Conservation (phyloP, 1,140 invertebrate genomes). For the Drosophila sechellia region DNA sequence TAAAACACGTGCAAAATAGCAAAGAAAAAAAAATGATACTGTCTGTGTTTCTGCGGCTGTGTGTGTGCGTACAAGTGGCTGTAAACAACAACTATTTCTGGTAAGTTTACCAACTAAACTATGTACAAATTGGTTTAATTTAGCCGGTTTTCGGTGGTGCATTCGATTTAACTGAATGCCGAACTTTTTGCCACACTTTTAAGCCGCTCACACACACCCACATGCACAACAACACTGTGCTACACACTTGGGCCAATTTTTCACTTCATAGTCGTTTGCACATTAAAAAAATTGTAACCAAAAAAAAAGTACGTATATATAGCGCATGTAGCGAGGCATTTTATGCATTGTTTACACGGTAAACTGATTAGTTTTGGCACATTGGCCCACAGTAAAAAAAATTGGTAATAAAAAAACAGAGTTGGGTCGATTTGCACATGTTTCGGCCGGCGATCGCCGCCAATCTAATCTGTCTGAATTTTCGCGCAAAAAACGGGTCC, state of each 20-base stretch:
- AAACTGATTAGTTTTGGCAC: conserved; percentile 6
- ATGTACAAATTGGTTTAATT: neutral
- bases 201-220: conserved; percentile 22
- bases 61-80: conserved; percentile 13
- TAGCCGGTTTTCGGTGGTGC: neutral
- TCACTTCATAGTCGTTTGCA: conserved; percentile 3
- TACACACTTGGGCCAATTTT: conserved; percentile 11
- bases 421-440: conserved; percentile 44
- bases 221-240: conserved; percentile 23
- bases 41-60: conserved; percentile 4
- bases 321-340: neutral
- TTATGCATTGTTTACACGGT: conserved; percentile 25
- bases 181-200: conserved; percentile 2
- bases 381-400: conserved; percentile 63
- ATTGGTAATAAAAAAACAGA: conserved; percentile 11
- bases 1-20: conserved; percentile 53
- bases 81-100: conserved; percentile 31
- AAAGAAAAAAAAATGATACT: conserved; percentile 16
- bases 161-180: neutral
- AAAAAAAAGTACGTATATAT: conserved; percentile 24
- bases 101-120: neutral
- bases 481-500: neutral
- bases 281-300: conserved; percentile 36
- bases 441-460: conserved; percentile 46
- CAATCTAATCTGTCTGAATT: conserved; percentile 32